Base-by-base conservation (phyloP, 2,888 invertebrate genomes). In the Apoda limacodes region DNA sequence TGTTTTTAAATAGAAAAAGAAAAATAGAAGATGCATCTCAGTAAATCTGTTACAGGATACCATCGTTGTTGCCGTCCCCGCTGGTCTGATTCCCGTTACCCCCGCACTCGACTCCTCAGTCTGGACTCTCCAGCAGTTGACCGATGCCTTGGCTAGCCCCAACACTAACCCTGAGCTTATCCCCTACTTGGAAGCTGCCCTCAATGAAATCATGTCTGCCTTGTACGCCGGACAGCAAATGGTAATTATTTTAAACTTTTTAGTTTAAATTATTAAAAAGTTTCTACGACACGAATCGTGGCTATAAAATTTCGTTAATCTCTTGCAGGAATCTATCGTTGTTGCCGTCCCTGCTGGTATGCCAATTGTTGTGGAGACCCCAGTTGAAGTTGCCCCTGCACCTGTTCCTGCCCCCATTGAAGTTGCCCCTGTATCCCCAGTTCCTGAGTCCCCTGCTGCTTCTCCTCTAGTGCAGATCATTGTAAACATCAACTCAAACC, bases 401-500 rank as follows among this genome's bases (percentile, higher is more conserved):
- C 41, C n/a, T n/a, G n/a, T n/a, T n/a, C n/a, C n/a, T n/a, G 7
- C 19, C 12, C 33, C 37, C 19, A 34, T 30, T 21, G 28, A 33
- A n/a, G n/a, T n/a, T 1, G 40, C 46, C 7, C 40, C 48, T 4
- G 35, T 39, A 13, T 23, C 41, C 14, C 47, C 48, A 9, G 46
- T 35, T 13, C 37, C 41, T 23, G 39, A 37, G 27, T 44, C 45
- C 24, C 40, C 51, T 30, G 38, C 48, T 29, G 39, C 45, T 37
- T 55, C 57, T 53, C 64, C 68, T 35, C 58, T 63, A 17, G 61
- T 67, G n/a, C 54, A 64, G 44, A 55, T 60, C 48, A 52, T 61
- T 48, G 34, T 58, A 34, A 61, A 65, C 42, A 49, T 60, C 12
- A 48, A 57, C 33, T 34, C 39, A 23, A 32, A 50, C 20, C 35